Evolutionary conservation across 1,140 invertebrate species (phyloP), one percentile per base, ranked within the genome.

Genomic region (Drosophila equinoxialis): DNA sequence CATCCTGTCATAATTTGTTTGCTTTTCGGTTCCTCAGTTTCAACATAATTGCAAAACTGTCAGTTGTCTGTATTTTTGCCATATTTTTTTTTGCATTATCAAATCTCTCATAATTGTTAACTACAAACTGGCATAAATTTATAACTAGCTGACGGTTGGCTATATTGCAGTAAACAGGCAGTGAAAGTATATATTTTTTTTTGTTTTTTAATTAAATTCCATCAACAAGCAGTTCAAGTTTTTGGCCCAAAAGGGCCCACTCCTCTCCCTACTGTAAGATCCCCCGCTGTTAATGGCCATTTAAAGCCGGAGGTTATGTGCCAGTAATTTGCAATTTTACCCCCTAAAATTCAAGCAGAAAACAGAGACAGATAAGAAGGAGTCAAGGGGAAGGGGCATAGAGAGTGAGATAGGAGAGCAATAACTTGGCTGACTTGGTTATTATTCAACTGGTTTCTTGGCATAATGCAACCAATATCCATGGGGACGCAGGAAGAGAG

Each of bases 391-490:
- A 11, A 2, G 35, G 11, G 35, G 64, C 30, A 30, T 37, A 42
- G 55, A 13, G 37, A 13, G 37, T 13, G 37, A 39, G 35, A 37
- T 7, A 20, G 14, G 17, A 65, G 11, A 37, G 20, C 39, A 66
- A 41, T 69, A 73, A 71, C 68, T 33, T 55, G 75, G 62, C 80
- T 73, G 65, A 76, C 75, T 72, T 64, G 66, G 64, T 71, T 84
- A 72, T 87, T 84, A 89, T 80, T 86, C 84, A 86, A 87, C 83
- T 86, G 83, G 84, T 86, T 86, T 87, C 79, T 87, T 65, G 72
- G 77, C 71, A 85, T 81, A 39, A 13, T 39, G 81, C 61, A 63
- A 51, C 45, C 26, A 23, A 33, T 48, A 26, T 20, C 48, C n/a
- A 17, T 7, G 14, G 14, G n/a, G 30, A 6, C 30, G 30, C 30